Conservation (phyloP, 2,888 invertebrate genomes). For the Synergus itoensis region DNA sequence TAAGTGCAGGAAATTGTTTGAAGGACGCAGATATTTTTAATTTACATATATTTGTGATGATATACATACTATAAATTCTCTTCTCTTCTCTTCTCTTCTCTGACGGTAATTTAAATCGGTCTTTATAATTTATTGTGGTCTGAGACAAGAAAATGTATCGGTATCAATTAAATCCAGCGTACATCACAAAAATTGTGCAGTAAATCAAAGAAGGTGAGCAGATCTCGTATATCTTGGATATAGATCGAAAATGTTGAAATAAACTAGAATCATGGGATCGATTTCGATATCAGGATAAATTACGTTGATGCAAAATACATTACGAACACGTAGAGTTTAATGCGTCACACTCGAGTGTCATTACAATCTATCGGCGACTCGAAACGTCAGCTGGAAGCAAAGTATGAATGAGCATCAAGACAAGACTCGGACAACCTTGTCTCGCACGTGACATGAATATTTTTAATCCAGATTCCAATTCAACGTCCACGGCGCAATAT, state of each 20-base stretch:
- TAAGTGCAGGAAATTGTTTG: neutral
- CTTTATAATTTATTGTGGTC: neutral
- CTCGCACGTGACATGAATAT: constrained; percentile 62
- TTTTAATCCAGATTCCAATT: constrained; percentile 35
- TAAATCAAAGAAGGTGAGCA: neutral
- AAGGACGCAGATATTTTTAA: neutral
- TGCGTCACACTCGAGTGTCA: constrained; percentile 14
- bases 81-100: no score
- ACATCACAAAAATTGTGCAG: constrained; percentile 6
- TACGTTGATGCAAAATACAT: constrained; percentile 11
- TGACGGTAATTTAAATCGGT: neutral
- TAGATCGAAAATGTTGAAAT: neutral
- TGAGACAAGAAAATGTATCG: neutral
- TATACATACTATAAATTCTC: no score
- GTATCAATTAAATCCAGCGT: constrained; percentile 1
- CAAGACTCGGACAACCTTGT: constrained; percentile 54
- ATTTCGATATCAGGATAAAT: constrained; percentile 31
- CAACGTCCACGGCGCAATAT: neutral
- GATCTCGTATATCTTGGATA: neutral
- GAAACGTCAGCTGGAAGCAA: constrained; percentile 64
- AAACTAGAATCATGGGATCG: constrained; percentile 10
- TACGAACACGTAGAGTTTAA: neutral
- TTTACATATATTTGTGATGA: neutral
- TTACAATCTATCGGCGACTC: constrained; percentile 22
- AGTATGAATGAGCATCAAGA: constrained; percentile 66